Base-by-base conservation (phyloP, 2,888 invertebrate species). In the Herminia tarsipennalis region DNA sequence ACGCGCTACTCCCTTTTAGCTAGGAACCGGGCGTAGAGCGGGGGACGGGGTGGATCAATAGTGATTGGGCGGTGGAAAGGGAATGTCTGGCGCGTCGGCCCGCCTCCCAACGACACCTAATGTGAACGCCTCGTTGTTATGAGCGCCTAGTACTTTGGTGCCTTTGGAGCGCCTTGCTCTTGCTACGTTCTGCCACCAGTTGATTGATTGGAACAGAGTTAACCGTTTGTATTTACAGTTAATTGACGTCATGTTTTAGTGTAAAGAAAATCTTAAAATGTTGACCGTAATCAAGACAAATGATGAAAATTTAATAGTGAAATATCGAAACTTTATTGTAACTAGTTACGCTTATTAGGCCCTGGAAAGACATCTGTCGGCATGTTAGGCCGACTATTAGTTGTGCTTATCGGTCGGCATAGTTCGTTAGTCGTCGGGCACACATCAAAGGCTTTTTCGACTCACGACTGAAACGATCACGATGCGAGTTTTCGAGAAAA, bases 121-220 rank as follows among this genome's bases (percentile, higher is more conserved):
- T 67, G 83, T 80, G 72, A 84, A 86, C 88, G 88, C 88, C 88
- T 89, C 65, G 79, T 74, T 78, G 79, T 81, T 81, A 85, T 90
- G 85, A 73, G 73, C 78, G 76, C 89, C 90, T 88, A 76, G 89
- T 90, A 86, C 74, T 72, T 51, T 58, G 70, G 72, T 78, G 73
- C 76, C 76, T 79, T 73, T 77, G 73, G 70, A 71, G 71, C 78
- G 72, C 79, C 75, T 44, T 62, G 63, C 63, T 64, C 75, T 44
- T 62, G 63, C 63, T 64, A 61, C 50, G 61, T 64, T 70, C 54
- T 56, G 55, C 63, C 59, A 66, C 61, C 46, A 62, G 59, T 60
- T 67, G 69, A 66, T 65, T 57, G 51, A 70, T 61, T 45, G 16
- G 27, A 39, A 8, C n/a, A 17, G 8, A 10, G 6, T 10, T 20